Percentiles rank a stretch among this genome's conserved stretches.
These are phyloP conservation scores for Premnoplex brunnescens DNA, from an alignment of 2,797 vertebrate genomes.

Conservation along the genomic window DNA sequence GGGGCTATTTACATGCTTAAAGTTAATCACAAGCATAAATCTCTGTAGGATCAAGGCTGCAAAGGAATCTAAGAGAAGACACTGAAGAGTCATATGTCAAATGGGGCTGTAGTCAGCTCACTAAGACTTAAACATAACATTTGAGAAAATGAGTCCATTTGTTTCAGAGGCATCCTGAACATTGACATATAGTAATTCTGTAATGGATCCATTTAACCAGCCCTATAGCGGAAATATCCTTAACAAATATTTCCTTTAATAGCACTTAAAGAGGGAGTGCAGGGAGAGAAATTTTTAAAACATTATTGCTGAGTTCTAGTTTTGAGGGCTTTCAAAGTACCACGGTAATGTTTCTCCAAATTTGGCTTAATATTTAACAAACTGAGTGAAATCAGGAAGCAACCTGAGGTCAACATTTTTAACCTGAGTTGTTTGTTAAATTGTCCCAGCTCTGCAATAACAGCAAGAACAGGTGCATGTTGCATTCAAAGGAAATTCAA, in stretches of 20 bases:
- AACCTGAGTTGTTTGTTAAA: conserved; percentile 36
- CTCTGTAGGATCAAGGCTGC: conserved; percentile 22
- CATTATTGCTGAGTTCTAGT: conserved; percentile 45
- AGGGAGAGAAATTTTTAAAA: conserved; percentile 31
- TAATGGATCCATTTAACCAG: conserved; percentile 35
- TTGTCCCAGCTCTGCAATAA: not conserved
- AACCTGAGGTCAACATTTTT: conserved; percentile 42
- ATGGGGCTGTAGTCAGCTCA: not conserved
- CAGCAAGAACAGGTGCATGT: not conserved
- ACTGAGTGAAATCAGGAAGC: conserved; percentile 8
- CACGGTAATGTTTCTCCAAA: conserved; percentile 61
- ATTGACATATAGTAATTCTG: not conserved
- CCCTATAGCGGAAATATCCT: conserved; percentile 27
- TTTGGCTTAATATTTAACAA: conserved; percentile 67
- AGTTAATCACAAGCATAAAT: conserved; percentile 19
- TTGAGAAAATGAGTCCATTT: conserved; percentile 46
- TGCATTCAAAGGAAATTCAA: conserved; percentile 7
- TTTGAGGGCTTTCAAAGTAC: conserved; percentile 48
- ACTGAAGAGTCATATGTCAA: not conserved
- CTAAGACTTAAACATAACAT: conserved; percentile 37
- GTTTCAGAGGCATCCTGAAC: conserved; percentile 31
- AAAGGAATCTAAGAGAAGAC: not conserved
- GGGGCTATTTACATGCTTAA: not conserved
- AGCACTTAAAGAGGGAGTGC: not conserved
- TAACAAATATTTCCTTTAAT: conserved; percentile 40